Percentiles rank a stretch among this genome's conserved stretches.
phyloP scores from a whole-genome alignment of 2,113 vertebrate species.

The Arothron firmamentum region DNA sequence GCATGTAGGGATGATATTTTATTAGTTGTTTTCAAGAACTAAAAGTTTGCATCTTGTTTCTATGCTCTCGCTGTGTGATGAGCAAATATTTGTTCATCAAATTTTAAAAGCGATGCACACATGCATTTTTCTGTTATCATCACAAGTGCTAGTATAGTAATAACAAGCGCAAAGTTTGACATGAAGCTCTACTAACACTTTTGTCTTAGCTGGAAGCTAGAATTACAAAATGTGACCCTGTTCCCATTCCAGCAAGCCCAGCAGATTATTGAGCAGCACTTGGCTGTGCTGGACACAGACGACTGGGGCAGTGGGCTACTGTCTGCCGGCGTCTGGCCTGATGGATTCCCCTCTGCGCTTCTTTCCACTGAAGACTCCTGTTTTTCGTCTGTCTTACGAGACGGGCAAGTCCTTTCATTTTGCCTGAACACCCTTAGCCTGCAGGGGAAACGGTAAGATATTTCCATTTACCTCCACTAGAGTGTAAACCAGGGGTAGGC shows the following conservation, averaged over 20 bases:
- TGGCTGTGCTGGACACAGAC: slow-evolving; percentile 74
- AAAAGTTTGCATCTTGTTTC: too few species aligned
- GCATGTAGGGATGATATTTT: too few species aligned
- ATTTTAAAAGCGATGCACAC: too few species aligned
- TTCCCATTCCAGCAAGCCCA: slow-evolving; percentile 74
- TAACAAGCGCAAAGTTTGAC: too few species aligned
- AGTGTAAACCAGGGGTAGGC: too few species aligned
- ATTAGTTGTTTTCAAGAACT: too few species aligned
- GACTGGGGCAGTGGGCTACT: slow-evolving; percentile 80
- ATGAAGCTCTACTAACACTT: too few species aligned
- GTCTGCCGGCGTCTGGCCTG: slow-evolving; percentile 88
- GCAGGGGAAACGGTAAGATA: slow-evolving; percentile 78
- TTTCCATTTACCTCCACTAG: neutral
- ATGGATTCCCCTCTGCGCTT: slow-evolving; percentile 81
- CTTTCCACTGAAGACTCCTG: slow-evolving; percentile 87
- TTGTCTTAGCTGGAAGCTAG: too few species aligned
- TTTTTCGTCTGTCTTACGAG: slow-evolving; percentile 81
- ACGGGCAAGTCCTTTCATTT: slow-evolving; percentile 86
- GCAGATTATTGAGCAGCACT: slow-evolving; percentile 79
- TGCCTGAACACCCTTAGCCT: slow-evolving; percentile 87
- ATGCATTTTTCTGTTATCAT: too few species aligned
- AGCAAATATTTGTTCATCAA: too few species aligned
- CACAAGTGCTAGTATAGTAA: too few species aligned
- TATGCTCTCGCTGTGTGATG: too few species aligned
- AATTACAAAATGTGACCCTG: neutral